A percentile compares a stretch with the other conserved stretches of the same genome.
Conservation (phyloP, 2,888 invertebrate species). For the Gari tellinella region DNA sequence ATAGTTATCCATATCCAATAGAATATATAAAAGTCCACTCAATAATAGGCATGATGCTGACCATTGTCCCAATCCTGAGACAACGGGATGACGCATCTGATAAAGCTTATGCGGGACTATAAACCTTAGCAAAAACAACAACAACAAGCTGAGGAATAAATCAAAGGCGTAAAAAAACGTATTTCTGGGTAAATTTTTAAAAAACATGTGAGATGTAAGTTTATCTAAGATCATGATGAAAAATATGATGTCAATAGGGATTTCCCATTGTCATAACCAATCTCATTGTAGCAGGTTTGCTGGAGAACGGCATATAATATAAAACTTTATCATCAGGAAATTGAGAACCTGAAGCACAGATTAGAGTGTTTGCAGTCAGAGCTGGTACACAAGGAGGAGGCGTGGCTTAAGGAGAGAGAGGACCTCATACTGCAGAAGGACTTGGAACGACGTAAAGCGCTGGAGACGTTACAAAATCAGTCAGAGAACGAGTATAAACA, state of each 20-base stretch:
- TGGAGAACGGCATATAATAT: not conserved
- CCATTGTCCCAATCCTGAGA: too few relatives aligned
- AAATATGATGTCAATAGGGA: not conserved
- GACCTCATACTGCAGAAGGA: conserved; percentile 69
- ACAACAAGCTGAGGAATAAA: too few relatives aligned
- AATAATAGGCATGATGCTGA: too few relatives aligned
- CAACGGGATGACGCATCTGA: too few relatives aligned
- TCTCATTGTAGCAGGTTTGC: too few relatives aligned
- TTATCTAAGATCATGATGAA: too few relatives aligned
- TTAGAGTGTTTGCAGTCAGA: conserved; percentile 53
- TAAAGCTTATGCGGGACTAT: too few relatives aligned
- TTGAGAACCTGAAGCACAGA: conserved; percentile 59
- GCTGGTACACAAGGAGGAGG: conserved; percentile 47
- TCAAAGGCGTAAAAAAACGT: too few relatives aligned
- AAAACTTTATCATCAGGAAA: conserved; percentile 59
- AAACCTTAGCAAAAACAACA: too few relatives aligned
- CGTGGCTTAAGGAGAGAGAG: conserved; percentile 62
- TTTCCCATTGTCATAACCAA: not conserved
- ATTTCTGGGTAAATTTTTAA: too few relatives aligned
- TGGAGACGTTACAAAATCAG: conserved; percentile 66
- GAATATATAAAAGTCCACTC: too few relatives aligned
- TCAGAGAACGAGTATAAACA: conserved; percentile 71
- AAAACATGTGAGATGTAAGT: not conserved
- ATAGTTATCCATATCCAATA: too few relatives aligned
- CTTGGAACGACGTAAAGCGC: conserved; percentile 59